phyloP scores from a whole-genome alignment of 2,113 vertebrate genomes.

The Hiodon tergisus region DNA sequence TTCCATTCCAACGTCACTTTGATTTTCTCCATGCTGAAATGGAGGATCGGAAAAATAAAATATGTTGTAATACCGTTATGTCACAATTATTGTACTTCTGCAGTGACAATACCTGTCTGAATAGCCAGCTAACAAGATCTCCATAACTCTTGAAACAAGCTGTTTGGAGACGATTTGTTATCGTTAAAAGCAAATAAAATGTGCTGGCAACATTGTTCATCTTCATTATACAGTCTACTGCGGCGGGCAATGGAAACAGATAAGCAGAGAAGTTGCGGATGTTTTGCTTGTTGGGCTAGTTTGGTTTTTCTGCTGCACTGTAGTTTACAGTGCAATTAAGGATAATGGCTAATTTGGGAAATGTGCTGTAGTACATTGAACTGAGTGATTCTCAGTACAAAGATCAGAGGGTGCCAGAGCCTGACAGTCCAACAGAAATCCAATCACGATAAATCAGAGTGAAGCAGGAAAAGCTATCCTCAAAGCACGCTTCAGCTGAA shows the following conservation, averaged over 20 bases:
- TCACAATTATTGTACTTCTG: no score
- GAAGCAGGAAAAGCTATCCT: background rate
- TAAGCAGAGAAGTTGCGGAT: slow-evolving; percentile 53
- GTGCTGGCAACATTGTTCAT: background rate
- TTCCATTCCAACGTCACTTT: no score
- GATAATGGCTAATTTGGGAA: slow-evolving; percentile 55
- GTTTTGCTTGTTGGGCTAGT: slow-evolving; percentile 31
- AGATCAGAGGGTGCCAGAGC: slow-evolving; percentile 40
- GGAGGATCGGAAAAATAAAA: no score
- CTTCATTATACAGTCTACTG: background rate
- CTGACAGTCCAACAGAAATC: background rate
- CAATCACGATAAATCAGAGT: slow-evolving; percentile 17
- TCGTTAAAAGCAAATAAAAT: background rate
- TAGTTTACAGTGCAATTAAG: slow-evolving; percentile 57
- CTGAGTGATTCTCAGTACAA: slow-evolving; percentile 48
- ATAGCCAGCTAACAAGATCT: background rate
- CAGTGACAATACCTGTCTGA: no score
- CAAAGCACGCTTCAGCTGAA: slow-evolving; percentile 16
- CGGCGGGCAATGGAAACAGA: background rate
- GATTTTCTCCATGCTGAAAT: no score
- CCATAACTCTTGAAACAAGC: background rate
- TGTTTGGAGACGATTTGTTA: slow-evolving; percentile 8
- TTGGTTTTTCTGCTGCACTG: slow-evolving; percentile 27
- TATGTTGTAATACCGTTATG: no score
- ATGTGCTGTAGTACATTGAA: slow-evolving; percentile 52